Conservation (phyloP, 2,797 vertebrate species). For the Phoeniculus purpureus region DNA sequence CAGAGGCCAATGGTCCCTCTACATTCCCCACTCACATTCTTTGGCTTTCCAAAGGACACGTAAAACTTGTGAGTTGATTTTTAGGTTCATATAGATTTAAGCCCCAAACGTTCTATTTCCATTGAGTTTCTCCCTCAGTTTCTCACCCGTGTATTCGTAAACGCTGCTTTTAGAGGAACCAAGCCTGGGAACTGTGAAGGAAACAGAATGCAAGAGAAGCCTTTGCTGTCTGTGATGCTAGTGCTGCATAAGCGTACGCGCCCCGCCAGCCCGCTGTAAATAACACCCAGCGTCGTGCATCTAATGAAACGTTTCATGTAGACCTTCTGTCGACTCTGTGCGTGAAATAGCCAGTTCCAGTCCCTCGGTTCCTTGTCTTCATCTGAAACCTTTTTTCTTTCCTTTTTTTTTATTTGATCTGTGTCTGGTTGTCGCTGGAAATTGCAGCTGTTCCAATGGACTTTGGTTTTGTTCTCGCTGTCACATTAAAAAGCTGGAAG, state of each 20-base stretch:
- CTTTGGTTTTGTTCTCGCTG: constrained; percentile 52
- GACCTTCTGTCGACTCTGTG: not conserved
- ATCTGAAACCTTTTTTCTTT: not conserved
- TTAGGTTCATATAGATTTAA: not conserved
- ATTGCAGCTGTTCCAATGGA: constrained; percentile 46
- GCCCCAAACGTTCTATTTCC: not conserved
- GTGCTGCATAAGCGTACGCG: not conserved
- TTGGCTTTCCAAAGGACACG: constrained; percentile 12
- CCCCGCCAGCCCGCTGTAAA: constrained; percentile 50
- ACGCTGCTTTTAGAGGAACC: constrained; percentile 16
- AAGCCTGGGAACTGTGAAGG: not conserved
- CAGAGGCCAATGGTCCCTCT: not conserved
- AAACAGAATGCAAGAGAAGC: not conserved
- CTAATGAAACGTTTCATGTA: constrained; percentile 30
- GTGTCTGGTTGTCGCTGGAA: constrained; percentile 44
- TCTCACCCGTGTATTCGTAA: not conserved
- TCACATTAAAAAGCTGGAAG: constrained; percentile 59
- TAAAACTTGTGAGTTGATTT: not conserved
- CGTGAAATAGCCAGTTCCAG: constrained; percentile 49
- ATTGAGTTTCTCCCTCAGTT: not conserved
- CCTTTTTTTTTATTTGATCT: constrained; percentile 13
- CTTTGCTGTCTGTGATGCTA: not conserved
- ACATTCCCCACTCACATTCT: not conserved
- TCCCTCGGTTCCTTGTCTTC: constrained; percentile 24
- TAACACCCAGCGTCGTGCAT: not conserved